Percentiles rank a stretch among this genome's conserved stretches.
Evolutionary conservation across 1,140 invertebrate genomes (phyloP).

Genomic region (Pachypsylla venusta): DNA sequence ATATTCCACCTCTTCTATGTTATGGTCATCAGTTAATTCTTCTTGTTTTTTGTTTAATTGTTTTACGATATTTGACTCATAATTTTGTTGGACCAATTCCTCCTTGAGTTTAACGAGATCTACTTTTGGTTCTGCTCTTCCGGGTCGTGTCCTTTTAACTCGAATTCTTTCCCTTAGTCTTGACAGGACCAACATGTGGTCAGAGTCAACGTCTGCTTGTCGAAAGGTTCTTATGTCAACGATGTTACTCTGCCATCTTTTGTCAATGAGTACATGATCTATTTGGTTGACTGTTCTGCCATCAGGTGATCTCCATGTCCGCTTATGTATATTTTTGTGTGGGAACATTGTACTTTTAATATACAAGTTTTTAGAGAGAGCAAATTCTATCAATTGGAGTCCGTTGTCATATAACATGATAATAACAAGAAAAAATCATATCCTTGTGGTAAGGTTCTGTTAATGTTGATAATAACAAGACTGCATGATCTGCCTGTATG

Average conservation of each 20-base stretch:
- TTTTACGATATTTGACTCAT: background rate
- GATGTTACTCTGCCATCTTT: slow-evolving; percentile 8
- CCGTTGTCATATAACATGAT: slow-evolving; percentile 23
- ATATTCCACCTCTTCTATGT: no score
- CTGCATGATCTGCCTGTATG: no score
- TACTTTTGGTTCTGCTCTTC: background rate
- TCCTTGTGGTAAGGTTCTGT: no score
- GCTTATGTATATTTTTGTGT: slow-evolving; percentile 22
- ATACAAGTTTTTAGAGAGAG: slow-evolving; percentile 6
- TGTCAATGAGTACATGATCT: slow-evolving; percentile 18
- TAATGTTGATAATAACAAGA: no score
- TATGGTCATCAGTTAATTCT: no score
- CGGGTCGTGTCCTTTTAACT: background rate
- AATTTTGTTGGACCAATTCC: background rate
- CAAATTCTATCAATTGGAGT: slow-evolving; percentile 16
- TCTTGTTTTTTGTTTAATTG: background rate
- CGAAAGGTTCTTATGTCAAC: slow-evolving; percentile 14
- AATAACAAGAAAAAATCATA: no score
- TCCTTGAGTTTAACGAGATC: background rate
- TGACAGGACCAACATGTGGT: slow-evolving; percentile 2
- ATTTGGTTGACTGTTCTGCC: slow-evolving; percentile 19
- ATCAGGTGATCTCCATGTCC: slow-evolving; percentile 20
- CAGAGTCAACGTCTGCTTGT: slow-evolving; percentile 14
- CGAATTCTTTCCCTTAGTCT: slow-evolving; percentile 8
- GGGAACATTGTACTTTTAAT: slow-evolving; percentile 18